Conservation (phyloP, 2,888 invertebrate genomes). For the Drosophila setosimentum region DNA sequence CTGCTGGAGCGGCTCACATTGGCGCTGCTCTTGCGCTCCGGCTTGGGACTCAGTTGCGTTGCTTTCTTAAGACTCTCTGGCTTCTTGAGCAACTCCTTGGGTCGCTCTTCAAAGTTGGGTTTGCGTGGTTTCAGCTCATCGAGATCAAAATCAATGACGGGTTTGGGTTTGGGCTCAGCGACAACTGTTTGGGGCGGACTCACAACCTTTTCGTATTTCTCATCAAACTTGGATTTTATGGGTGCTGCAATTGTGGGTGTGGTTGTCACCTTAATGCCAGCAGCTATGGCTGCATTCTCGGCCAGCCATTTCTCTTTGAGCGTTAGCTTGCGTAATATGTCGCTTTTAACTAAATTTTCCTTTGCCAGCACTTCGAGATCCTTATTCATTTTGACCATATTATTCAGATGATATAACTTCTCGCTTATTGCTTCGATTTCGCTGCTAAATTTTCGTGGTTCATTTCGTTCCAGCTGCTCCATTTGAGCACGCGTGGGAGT, state of each 20-base stretch:
- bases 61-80: conserved; percentile 50
- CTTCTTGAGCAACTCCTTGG: conserved; percentile 58
- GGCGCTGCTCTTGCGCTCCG: conserved; percentile 53
- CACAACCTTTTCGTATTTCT: conserved; percentile 70
- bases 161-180: conserved; percentile 50
- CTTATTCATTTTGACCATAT: conserved; percentile 84
- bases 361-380: conserved; percentile 84
- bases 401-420: conserved; percentile 84
- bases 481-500: conserved; percentile 74
- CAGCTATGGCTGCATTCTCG: conserved; percentile 75
- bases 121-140: conserved; percentile 64
- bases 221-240: conserved; percentile 75
- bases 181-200: conserved; percentile 16
- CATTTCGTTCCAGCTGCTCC: conserved; percentile 83
- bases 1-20: conserved; percentile 71
- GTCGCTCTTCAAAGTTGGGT: conserved; percentile 68
- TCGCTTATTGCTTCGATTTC: conserved; percentile 85
- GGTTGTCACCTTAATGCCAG: conserved; percentile 45
- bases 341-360: conserved; percentile 84
- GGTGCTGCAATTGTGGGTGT: not conserved
- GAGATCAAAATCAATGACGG: conserved; percentile 58
- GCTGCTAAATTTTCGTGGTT: conserved; percentile 79
- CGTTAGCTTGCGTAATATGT: conserved; percentile 84
- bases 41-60: conserved; percentile 53
- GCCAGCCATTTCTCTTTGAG: conserved; percentile 85